Evolutionary conservation across 2,888 invertebrate genomes (phyloP).

Genomic region (Metopia argyrocephala): DNA sequence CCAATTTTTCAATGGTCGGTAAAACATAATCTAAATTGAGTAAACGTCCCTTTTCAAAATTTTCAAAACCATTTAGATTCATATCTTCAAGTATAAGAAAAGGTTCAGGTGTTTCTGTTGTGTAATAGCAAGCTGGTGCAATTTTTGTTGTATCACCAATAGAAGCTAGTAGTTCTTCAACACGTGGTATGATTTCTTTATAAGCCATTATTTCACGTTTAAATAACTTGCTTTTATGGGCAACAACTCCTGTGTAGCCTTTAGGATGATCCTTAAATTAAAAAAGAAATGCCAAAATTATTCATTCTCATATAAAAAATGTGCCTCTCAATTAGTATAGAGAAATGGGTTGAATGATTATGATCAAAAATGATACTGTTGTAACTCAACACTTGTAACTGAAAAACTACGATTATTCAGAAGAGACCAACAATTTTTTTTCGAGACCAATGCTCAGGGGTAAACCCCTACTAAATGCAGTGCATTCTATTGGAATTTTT

Average conservation of each 20-base stretch:
- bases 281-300: neutral
- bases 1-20: slow-evolving; percentile 80
- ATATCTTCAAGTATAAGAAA: slow-evolving; percentile 81
- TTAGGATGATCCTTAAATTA: slow-evolving; percentile 73
- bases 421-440: too few species aligned
- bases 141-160: slow-evolving; percentile 75
- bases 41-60: slow-evolving; percentile 80
- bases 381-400: too few species aligned
- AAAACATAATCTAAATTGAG: slow-evolving; percentile 80
- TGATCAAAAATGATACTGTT: too few species aligned
- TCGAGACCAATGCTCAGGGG: too few species aligned
- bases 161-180: slow-evolving; percentile 73
- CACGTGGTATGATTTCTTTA: slow-evolving; percentile 74
- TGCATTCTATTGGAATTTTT: too few species aligned
- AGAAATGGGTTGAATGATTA: too few species aligned
- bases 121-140: slow-evolving; percentile 76
- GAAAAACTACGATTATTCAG: too few species aligned
- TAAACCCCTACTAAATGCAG: too few species aligned
- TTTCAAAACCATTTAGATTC: slow-evolving; percentile 79
- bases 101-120: slow-evolving; percentile 76
- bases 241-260: slow-evolving; percentile 76
- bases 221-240: slow-evolving; percentile 76
- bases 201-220: slow-evolving; percentile 77
- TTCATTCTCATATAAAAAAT: neutral
- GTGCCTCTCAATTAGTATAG: too few species aligned